Base-by-base conservation (phyloP, 2,113 vertebrate genomes). In the Oryzias woworae region DNA sequence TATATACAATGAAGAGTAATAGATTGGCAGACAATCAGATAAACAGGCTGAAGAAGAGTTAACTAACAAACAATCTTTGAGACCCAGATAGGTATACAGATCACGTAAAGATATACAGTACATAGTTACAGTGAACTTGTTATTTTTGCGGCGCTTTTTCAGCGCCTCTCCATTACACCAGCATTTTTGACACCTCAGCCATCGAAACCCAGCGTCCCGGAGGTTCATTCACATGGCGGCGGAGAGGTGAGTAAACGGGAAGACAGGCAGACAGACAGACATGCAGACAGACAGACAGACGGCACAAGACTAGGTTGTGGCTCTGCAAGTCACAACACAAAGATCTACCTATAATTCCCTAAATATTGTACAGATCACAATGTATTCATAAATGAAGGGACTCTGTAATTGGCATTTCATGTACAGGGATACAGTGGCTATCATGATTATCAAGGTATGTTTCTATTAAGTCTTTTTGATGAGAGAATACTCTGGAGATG, bases 1-100 rank as follows among this genome's bases (percentile, higher is more conserved):
- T 81, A 87, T 90, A 85, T 90, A 90, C 87, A 89, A 83, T 85
- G 77, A 89, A 88, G 86, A 89, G 83, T 86, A 89, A 88, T 85
- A 90, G 85, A 84, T 80, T 75, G 82, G 88, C 82, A 88, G 85
- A 88, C 87, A 88, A 88, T 89, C 86, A 89, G 87, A 87, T 85
- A 76, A 75, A 89, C 84, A 86, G 83, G 83, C 83, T 78, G 87
- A 90, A 86, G 87, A 85, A 86, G 81, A 72, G 77, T 80, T 82
- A 85, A 86, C 85, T 78, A 80, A 87, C 81, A 71, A 78, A 85
- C 86, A 86, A 86, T 88, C 82, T 83, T 84, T 81, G 81, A 87
- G 88, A 90, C 82, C 85, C 86, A 84, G 83, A 82, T 80, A 88
- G 82, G 86, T 84, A 88, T 84, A 85, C 78, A 85, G 83, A 83